phyloP scores from a whole-genome alignment of 2,797 vertebrate genomes.

The Myotis myotis region DNA sequence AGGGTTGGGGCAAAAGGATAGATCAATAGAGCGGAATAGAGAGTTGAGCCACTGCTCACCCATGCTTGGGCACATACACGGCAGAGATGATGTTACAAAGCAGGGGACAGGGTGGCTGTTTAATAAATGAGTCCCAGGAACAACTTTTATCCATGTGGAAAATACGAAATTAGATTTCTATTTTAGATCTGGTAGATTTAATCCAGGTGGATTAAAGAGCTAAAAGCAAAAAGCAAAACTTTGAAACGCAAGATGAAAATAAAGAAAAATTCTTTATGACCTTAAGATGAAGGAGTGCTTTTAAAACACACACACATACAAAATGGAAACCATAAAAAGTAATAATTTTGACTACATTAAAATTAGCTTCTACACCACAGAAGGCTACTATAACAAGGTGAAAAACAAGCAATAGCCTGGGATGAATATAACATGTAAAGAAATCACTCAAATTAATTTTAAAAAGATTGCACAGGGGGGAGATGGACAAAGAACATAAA shows the following conservation, averaged over 20 bases:
- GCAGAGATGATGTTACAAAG: background rate
- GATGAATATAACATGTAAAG: background rate
- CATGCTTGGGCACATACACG: background rate
- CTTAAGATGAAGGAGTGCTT: constrained; percentile 16
- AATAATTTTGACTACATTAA: constrained; percentile 3
- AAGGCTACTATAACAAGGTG: background rate
- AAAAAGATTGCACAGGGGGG: background rate
- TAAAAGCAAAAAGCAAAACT: background rate
- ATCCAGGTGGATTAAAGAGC: background rate
- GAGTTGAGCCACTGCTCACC: background rate
- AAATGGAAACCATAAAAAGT: background rate
- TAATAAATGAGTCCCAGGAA: background rate
- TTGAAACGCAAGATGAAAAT: constrained; percentile 40
- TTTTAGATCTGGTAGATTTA: background rate
- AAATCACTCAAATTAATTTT: background rate
- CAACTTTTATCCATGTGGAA: background rate
- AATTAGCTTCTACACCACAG: background rate
- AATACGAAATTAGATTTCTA: background rate
- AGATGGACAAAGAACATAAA: background rate
- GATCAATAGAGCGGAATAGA: background rate
- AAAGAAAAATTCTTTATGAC: background rate
- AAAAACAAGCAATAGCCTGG: background rate
- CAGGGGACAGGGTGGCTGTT: background rate
- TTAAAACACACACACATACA: background rate
- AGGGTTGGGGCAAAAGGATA: background rate